Percentiles rank a stretch among this genome's conserved stretches.
These are phyloP conservation scores for Odocoileus virginianus DNA, from an alignment of 2,113 vertebrate species.

Conservation along the genomic window DNA sequence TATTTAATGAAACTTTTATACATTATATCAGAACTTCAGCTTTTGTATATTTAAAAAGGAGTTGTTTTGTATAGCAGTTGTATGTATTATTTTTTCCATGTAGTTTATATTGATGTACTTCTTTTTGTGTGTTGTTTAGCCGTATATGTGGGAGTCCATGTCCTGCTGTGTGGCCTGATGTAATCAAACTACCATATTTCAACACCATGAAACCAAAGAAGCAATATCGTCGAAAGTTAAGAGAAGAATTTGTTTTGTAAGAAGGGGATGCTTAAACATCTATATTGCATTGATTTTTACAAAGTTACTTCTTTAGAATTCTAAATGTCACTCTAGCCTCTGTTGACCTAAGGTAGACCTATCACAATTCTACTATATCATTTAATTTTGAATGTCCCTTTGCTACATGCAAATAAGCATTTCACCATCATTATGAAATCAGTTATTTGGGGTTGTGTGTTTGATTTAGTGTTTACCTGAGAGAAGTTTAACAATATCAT, in stretches of 20 bases:
- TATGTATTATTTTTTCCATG: not conserved
- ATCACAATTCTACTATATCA: not conserved
- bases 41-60: constrained; percentile 18
- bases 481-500: not conserved
- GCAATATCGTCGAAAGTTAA: constrained; percentile 94
- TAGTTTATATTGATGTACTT: constrained; percentile 28
- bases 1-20: constrained; percentile 11
- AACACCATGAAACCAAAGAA: constrained; percentile 99
- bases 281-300: constrained; percentile 26
- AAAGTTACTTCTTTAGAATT: constrained; percentile 36
- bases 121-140: constrained; percentile 79
- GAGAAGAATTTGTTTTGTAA: constrained; percentile 99
- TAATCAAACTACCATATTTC: constrained; percentile 99
- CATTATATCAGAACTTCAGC: not conserved
- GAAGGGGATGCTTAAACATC: constrained; percentile 74
- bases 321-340: not conserved
- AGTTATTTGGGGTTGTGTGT: not conserved
- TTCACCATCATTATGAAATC: not conserved
- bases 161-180: constrained; percentile 98
- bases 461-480: not conserved
- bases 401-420: constrained; percentile 12
- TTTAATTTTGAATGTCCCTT: constrained; percentile 30
- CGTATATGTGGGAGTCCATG: constrained; percentile 98
- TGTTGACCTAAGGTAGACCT: not conserved
- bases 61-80: constrained; percentile 7